A percentile compares a stretch with the other conserved stretches of the same genome.
phyloP scores from a whole-genome alignment of 23 tunicate species.

The Halocynthia aurantium region DNA sequence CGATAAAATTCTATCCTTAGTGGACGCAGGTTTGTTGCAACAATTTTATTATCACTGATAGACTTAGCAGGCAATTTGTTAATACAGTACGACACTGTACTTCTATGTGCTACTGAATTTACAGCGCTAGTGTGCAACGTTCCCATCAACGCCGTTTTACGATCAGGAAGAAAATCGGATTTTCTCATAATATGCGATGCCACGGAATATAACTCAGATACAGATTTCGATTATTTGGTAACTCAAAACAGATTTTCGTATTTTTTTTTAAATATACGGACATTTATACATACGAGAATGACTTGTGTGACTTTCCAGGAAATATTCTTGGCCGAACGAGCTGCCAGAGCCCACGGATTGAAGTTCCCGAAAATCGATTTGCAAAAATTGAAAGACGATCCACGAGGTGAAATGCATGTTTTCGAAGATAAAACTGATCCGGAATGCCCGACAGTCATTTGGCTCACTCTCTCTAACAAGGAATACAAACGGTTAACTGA shows the following conservation, averaged over 20 bases:
- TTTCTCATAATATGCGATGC: conserved; percentile 35
- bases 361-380: conserved; percentile 43
- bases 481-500: conserved; percentile 36
- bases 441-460: conserved; percentile 63
- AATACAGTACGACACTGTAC: background rate
- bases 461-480: conserved; percentile 81
- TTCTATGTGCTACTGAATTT: background rate
- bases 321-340: conserved; percentile 27
- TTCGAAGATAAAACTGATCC: conserved; percentile 31
- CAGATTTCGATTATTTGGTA: conserved; percentile 42
- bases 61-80: background rate
- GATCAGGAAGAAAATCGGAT: conserved; percentile 32
- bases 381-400: conserved; percentile 23
- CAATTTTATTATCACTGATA: too few species aligned
- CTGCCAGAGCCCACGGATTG: conserved; percentile 28
- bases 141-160: conserved; percentile 3
- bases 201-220: conserved; percentile 29
- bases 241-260: background rate
- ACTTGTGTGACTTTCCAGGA: conserved; percentile 16
- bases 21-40: too few species aligned
- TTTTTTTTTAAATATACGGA: background rate
- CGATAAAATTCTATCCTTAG: too few species aligned
- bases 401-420: conserved; percentile 32
- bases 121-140: conserved; percentile 26
- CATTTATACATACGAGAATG: too few species aligned